These are phyloP conservation scores for Leptobrachium leishanense DNA, from an alignment of 2,113 vertebrate species.

Conservation along the genomic window DNA sequence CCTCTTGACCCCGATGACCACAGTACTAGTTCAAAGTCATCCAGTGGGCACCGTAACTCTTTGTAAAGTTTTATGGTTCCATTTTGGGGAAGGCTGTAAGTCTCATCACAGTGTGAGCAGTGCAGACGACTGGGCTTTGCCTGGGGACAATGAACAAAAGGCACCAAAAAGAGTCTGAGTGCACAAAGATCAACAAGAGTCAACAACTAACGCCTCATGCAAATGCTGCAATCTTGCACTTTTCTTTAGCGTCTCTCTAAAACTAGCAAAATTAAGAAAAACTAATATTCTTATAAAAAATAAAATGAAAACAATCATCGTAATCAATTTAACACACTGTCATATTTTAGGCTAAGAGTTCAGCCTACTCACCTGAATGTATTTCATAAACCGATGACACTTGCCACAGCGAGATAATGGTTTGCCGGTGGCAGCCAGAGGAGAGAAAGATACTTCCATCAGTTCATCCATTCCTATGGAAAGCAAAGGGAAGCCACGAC, in stretches of 20 bases:
- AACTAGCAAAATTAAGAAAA: too few species aligned
- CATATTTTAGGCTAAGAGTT: too few species aligned
- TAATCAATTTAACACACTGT: too few species aligned
- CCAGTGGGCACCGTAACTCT: slow-evolving; percentile 90
- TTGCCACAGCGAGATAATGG: slow-evolving; percentile 95
- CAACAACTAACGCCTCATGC: too few species aligned
- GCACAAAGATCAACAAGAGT: too few species aligned
- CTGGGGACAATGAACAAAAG: slow-evolving; percentile 59
- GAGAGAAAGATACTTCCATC: slow-evolving; percentile 98
- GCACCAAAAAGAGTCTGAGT: too few species aligned
- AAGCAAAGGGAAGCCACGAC: neutral
- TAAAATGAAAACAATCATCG: too few species aligned
- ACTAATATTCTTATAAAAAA: too few species aligned
- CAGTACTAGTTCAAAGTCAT: slow-evolving; percentile 94
- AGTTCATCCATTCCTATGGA: slow-evolving; percentile 90
- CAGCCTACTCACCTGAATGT: slow-evolving; percentile 83
- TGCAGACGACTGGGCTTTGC: slow-evolving; percentile 94
- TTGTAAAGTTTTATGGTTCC: slow-evolving; percentile 97
- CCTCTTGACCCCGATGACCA: slow-evolving; percentile 93
- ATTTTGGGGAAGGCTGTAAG: slow-evolving; percentile 92
- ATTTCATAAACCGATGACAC: slow-evolving; percentile 98
- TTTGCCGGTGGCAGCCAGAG: slow-evolving; percentile 89
- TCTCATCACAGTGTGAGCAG: slow-evolving; percentile 96
- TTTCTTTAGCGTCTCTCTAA: too few species aligned
- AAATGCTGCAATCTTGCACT: too few species aligned